A percentile compares a stretch with the other conserved stretches of the same genome.
Evolutionary conservation across 2,888 invertebrate genomes (phyloP).

Genomic region (Leptinotarsa juncta): DNA sequence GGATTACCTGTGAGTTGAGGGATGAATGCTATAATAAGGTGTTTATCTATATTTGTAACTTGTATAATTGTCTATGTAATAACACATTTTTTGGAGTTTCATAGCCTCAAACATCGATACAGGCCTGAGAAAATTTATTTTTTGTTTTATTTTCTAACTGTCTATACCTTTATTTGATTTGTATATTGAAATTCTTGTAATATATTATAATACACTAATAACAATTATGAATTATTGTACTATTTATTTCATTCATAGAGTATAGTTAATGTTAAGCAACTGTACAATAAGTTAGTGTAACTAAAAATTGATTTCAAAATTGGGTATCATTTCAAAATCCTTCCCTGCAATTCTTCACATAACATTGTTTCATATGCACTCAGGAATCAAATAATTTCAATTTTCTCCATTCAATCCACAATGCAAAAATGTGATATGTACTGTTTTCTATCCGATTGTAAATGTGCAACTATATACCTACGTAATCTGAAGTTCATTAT

Average conservation of each 20-base stretch:
- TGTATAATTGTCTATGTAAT: constrained; percentile 42
- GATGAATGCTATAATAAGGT: constrained; percentile 40
- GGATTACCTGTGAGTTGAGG: constrained; percentile 41
- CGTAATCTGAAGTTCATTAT: too few relatives aligned
- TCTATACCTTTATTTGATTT: constrained; percentile 35
- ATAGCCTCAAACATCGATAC: constrained; percentile 51
- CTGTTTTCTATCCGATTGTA: too few relatives aligned
- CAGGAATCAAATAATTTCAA: too few relatives aligned
- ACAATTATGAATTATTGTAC: constrained; percentile 30
- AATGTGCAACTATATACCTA: too few relatives aligned
- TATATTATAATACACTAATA: constrained; percentile 36
- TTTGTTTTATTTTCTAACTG: constrained; percentile 31
- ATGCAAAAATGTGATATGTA: too few relatives aligned
- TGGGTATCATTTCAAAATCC: constrained; percentile 17
- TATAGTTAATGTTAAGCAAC: constrained; percentile 44
- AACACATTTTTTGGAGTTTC: constrained; percentile 35
- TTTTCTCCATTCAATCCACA: too few relatives aligned
- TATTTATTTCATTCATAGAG: constrained; percentile 46
- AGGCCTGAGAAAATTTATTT: constrained; percentile 46
- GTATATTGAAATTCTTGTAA: constrained; percentile 46
- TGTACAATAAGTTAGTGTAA: constrained; percentile 58
- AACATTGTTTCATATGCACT: too few relatives aligned
- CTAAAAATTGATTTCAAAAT: constrained; percentile 50
- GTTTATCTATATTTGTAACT: constrained; percentile 38
- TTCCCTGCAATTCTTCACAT: background rate